Base-by-base conservation (phyloP, 2,797 vertebrate species). In the Thripadectes ignobilis region DNA sequence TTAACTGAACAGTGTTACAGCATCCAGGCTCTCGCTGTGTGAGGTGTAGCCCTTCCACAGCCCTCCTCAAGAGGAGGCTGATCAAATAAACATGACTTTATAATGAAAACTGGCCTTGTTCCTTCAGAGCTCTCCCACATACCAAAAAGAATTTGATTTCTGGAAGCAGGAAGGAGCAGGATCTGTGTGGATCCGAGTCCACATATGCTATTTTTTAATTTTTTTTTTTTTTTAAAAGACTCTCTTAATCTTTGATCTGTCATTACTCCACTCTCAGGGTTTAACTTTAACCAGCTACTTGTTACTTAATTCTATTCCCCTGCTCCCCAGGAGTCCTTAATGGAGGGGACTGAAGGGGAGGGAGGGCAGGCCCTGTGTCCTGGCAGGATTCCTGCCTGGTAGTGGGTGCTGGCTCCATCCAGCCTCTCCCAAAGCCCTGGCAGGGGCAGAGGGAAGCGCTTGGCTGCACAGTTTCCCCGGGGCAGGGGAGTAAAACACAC, bases 271-370 rank as follows among this genome's bases (percentile, higher is more conserved):
- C 85, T 96, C 66, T 93, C 67, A 61, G 68, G 92, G 96, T 97
- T 97, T 96, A 97, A 94, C 72, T 96, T 97, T 96, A 97, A 97
- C 96, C 87, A 96, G 75, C 85, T 85, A 59, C 85, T 96, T 71
- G 86, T 94, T 96, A 90, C 91, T 97, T 95, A 95, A 95, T 97
- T 96, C 94, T 94, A 68, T 95, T 95, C 61, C 92, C 75, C 88
- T 88, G 89, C 87, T 88, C 49, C 69, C 36, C 16, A 80, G 86
- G 83, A 82, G 84, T 32, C 72, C 12, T 91, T 94, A 88, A 83
- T 75, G 89, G 75, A 34, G 34, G 0, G 0, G 39, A 55, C 81
- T 0, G 0, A 85, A 32, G 75, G 57, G 71, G 63, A 61, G 87
- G 83, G 57, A 48, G 48, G 48, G 76, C 21, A 79, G 46, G 75